phyloP scores from a whole-genome alignment of 2,113 vertebrate species.

The Collichthys lucidus region DNA sequence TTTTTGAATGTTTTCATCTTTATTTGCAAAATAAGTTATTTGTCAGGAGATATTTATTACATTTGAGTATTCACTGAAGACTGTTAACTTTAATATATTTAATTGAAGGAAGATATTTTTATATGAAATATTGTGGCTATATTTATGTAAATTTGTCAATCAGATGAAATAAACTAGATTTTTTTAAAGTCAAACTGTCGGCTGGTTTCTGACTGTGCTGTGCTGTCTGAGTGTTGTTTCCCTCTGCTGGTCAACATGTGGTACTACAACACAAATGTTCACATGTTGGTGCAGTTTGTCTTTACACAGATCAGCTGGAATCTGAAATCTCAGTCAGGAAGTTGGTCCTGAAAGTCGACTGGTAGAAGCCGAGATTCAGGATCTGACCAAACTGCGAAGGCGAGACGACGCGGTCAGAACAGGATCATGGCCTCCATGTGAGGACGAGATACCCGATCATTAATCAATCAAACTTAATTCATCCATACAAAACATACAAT shows the following conservation, averaged over 20 bases:
- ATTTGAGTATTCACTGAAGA: constrained; percentile 20
- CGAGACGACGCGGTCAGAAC: too few species aligned
- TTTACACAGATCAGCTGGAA: too few species aligned
- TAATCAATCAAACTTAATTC: too few species aligned
- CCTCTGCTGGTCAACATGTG: constrained; percentile 36
- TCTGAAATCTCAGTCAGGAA: neutral
- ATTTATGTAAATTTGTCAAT: constrained; percentile 40
- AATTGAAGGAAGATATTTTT: constrained; percentile 40
- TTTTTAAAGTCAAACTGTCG: neutral
- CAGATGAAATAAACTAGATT: constrained; percentile 49
- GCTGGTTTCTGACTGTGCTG: neutral
- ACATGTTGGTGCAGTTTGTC: neutral
- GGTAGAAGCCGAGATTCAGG: too few species aligned
- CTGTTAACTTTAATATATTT: constrained; percentile 33
- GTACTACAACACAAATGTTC: neutral
- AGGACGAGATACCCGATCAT: too few species aligned
- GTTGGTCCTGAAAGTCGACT: too few species aligned
- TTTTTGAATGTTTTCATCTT: neutral
- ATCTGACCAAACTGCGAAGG: too few species aligned
- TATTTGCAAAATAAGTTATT: constrained; percentile 52
- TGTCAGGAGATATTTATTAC: constrained; percentile 48
- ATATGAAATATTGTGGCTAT: neutral
- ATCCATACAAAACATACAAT: too few species aligned
- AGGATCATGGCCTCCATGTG: too few species aligned
- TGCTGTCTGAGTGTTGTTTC: neutral